Evolutionary conservation across 2,888 invertebrate genomes (phyloP).

Genomic region (Plebejus argus): DNA sequence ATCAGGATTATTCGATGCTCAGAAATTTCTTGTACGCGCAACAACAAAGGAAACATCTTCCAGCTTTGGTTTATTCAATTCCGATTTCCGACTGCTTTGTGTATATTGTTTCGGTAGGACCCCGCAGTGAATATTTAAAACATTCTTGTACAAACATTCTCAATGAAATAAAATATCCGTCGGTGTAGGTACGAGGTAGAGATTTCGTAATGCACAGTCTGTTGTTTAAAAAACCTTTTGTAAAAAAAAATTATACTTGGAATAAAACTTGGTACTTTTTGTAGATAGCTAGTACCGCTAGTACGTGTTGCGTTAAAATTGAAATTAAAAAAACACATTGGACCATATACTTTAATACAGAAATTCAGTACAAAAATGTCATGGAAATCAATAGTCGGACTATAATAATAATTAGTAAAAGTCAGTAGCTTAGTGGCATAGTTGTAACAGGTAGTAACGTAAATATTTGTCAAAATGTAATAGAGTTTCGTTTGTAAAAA

Average conservation of each 20-base stretch:
- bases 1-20: neutral
- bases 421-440: neutral
- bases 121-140: constrained; percentile 26
- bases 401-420: neutral
- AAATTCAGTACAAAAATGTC: too few relatives aligned
- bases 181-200: neutral
- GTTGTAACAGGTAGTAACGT: neutral
- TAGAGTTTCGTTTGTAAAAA: neutral
- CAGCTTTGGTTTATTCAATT: constrained; percentile 19
- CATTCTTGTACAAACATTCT: constrained; percentile 22
- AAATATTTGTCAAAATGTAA: neutral
- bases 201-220: constrained; percentile 9
- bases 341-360: neutral
- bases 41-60: constrained; percentile 23
- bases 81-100: constrained; percentile 21
- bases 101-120: constrained; percentile 26
- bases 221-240: neutral
- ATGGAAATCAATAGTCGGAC: neutral
- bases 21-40: constrained; percentile 1
- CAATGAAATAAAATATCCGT: neutral
- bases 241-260: neutral
- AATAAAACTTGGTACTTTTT: neutral
- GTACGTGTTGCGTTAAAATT: neutral
- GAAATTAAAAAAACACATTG: neutral
- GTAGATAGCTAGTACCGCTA: neutral